Evolutionary conservation across 2,797 vertebrate species (phyloP).

Genomic region (Sebastes diploproa): DNA sequence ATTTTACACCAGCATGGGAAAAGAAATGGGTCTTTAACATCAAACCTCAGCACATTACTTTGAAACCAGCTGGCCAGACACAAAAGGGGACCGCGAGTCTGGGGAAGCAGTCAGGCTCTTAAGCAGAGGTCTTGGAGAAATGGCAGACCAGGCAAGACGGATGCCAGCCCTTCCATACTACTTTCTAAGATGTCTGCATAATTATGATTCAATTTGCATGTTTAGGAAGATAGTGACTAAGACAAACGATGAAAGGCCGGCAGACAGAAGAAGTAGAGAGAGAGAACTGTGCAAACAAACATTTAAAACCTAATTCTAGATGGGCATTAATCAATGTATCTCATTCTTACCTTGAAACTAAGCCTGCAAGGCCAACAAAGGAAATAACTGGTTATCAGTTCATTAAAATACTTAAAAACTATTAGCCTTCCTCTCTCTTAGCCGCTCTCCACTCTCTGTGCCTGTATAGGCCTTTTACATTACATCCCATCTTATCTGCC

Average conservation of each 20-base stretch:
- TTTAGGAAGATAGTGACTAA: slow-evolving; percentile 26
- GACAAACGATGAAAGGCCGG: background rate
- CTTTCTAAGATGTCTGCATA: slow-evolving; percentile 31
- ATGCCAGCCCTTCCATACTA: slow-evolving; percentile 3
- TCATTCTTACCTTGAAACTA: slow-evolving; percentile 8
- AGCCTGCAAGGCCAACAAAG: background rate
- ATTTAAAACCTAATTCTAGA: background rate
- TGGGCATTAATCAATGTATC: background rate
- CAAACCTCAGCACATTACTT: slow-evolving; percentile 69
- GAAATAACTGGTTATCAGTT: slow-evolving; percentile 17
- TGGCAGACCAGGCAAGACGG: slow-evolving; percentile 22
- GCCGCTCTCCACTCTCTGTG: background rate
- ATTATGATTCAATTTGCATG: slow-evolving; percentile 36
- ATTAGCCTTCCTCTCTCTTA: background rate
- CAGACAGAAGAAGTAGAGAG: background rate
- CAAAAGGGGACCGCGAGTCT: slow-evolving; percentile 50
- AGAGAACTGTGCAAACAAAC: background rate
- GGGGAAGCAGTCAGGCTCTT: slow-evolving; percentile 44
- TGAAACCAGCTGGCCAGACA: slow-evolving; percentile 66
- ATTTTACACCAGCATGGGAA: slow-evolving; percentile 59
- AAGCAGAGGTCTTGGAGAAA: slow-evolving; percentile 35
- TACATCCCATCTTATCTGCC: slow-evolving; percentile 4
- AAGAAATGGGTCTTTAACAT: slow-evolving; percentile 69
- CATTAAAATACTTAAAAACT: slow-evolving; percentile 25
- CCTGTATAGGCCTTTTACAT: background rate